Percentiles rank a stretch among this genome's conserved stretches.
Conservation (phyloP, 2,113 vertebrate species). For the Orycteropus afer region DNA sequence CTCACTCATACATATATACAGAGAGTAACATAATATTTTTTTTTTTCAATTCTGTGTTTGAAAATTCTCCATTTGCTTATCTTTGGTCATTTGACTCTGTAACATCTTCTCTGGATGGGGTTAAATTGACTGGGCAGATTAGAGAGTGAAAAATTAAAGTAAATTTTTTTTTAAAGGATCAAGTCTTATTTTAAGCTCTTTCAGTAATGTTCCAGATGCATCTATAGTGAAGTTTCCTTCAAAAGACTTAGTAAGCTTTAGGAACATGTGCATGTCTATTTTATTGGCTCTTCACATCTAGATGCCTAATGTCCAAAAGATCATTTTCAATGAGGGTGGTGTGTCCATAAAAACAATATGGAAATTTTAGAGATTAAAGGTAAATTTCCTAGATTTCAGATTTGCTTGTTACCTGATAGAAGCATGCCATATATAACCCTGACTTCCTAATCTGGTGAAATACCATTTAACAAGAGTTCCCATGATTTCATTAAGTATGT, state of each 20-base stretch:
- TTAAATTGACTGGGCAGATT: not conserved
- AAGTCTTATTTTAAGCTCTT: conserved; percentile 23
- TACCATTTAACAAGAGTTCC: conserved; percentile 25
- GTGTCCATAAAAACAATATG: not conserved
- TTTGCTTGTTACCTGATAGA: not conserved
- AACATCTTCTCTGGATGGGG: not conserved
- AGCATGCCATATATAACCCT: not conserved
- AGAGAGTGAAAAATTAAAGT: not conserved
- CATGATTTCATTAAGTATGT: not conserved
- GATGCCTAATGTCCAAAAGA: not conserved
- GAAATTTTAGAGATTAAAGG: not conserved
- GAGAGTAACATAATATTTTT: not conserved
- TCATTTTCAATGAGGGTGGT: not conserved
- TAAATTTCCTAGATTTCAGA: not conserved
- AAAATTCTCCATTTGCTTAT: not conserved
- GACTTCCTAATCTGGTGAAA: not conserved
- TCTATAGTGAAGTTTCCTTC: not conserved
- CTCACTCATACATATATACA: not conserved
- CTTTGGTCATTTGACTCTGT: conserved; percentile 30
- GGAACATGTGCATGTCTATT: not conserved
- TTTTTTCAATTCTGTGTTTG: not conserved
- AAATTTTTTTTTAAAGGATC: not conserved
- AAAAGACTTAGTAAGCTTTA: not conserved
- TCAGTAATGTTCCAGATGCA: not conserved
- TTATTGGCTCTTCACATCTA: not conserved